Evolutionary conservation across 2,797 vertebrate species (phyloP), one percentile per base, ranked within the genome.

Genomic region (Tachyglossus aculeatus): DNA sequence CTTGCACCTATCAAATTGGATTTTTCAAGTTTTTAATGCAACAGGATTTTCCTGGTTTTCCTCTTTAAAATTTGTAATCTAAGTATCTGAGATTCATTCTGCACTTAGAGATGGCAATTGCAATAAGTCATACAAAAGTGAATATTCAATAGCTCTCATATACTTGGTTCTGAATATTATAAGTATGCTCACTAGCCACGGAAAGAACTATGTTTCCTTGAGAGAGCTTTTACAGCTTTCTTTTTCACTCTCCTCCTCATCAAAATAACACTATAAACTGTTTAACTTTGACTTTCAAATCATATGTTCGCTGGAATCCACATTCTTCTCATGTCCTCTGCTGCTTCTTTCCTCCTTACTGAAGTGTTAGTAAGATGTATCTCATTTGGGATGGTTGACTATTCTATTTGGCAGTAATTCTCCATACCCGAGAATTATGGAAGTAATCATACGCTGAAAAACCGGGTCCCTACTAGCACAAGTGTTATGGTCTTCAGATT

Each of bases 361-460:
- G 37, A 76, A 53, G 19, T 45, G n/a, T 68, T 41, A 77, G 60
- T 74, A 53, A n/a, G 72, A 69, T 74, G 51, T 9, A 36, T 72
- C 61, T 83, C 73, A 67, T 40, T 53, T 7, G 47, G 31, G 69
- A 80, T 38, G 50, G 57, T 22, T 83, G 53, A 74, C 64, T 66
- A 36, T 71, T 86, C 75, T 76, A 33, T 65, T 77, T 81, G 77
- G 56, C 48, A 81, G 57, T 47, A 77, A 80, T 85, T 86, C 72
- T 85, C 54, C 7, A 74, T 52, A 76, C 58, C 66, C 43, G 74
- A 81, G 67, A 89, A 86, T 88, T 82, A 85, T 58, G 59, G 64
- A 82, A 82, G 70, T 63, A 85, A 87, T 88, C 80, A 77, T 0
- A 1, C 44, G 73, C 79, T 56, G 37, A 58, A 78, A 68, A 67